These are phyloP conservation scores for Lepisosteus osseus DNA, from an alignment of 2,113 vertebrate species.

Conservation along the genomic window DNA sequence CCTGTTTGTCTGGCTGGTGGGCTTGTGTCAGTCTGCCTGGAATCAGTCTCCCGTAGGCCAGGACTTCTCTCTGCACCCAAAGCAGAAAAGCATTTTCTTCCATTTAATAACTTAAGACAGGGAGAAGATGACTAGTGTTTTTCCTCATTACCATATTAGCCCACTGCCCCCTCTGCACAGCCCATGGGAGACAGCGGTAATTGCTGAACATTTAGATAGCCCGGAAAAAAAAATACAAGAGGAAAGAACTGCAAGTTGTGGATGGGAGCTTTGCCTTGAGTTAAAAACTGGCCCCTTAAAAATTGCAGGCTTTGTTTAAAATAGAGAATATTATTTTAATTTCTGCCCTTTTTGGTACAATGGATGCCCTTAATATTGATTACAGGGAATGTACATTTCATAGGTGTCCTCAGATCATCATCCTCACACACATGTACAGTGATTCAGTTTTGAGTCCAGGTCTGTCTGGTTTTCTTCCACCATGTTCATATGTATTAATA, in stretches of 20 bases:
- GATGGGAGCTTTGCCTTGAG: constrained; percentile 50
- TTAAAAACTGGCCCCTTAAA: not conserved
- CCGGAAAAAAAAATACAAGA: constrained; percentile 43
- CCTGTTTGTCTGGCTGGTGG: not conserved
- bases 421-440: no score
- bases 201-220: constrained; percentile 49
- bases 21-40: constrained; percentile 16
- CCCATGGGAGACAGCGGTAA: constrained; percentile 58
- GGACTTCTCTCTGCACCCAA: constrained; percentile 29
- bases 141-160: constrained; percentile 70
- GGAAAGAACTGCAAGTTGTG: constrained; percentile 35
- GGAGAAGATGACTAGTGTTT: constrained; percentile 61
- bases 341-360: no score
- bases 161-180: constrained; percentile 45
- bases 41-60: constrained; percentile 13
- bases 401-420: no score
- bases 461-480: no score
- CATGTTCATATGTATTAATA: no score
- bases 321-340: no score
- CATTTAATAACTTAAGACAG: constrained; percentile 43
- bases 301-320: no score
- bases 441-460: no score
- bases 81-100: constrained; percentile 24
- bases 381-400: no score
- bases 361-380: no score